Evolutionary conservation across 2,888 invertebrate genomes (phyloP).

Genomic region (Blera fallax): DNA sequence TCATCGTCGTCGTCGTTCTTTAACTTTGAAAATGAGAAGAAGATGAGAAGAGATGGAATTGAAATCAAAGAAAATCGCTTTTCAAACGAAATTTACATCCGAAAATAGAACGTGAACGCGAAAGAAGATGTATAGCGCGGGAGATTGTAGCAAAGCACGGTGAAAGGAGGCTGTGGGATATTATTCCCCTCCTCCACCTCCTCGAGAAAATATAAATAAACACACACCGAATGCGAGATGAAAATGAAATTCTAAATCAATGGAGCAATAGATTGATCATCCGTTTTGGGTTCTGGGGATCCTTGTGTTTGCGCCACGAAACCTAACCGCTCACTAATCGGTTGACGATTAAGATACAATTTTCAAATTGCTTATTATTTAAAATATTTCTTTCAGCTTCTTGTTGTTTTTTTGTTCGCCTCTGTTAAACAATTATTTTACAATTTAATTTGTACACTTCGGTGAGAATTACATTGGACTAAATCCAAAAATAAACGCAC

Average conservation of each 20-base stretch:
- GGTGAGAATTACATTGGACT: slow-evolving; percentile 45
- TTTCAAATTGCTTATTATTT: slow-evolving; percentile 10
- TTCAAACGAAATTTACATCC: slow-evolving; percentile 69
- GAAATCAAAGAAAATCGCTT: slow-evolving; percentile 67
- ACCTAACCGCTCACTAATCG: slow-evolving; percentile 13
- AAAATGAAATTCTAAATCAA: slow-evolving; percentile 63
- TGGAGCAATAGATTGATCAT: slow-evolving; percentile 55
- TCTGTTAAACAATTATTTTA: slow-evolving; percentile 47
- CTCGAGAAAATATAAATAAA: slow-evolving; percentile 62
- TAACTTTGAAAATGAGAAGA: slow-evolving; percentile 49
- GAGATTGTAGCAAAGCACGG: not conserved
- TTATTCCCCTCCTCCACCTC: slow-evolving; percentile 48
- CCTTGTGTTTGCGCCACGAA: not conserved
- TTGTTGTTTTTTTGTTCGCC: slow-evolving; percentile 5
- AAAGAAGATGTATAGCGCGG: slow-evolving; percentile 40
- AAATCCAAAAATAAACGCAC: slow-evolving; percentile 68
- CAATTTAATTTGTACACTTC: slow-evolving; percentile 53
- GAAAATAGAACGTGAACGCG: slow-evolving; percentile 66
- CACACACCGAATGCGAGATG: slow-evolving; percentile 37
- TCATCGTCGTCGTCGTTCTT: slow-evolving; percentile 5
- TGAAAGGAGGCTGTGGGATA: slow-evolving; percentile 16
- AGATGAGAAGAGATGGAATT: slow-evolving; percentile 9
- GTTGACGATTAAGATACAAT: slow-evolving; percentile 21
- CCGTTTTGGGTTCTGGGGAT: not conserved
- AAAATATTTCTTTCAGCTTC: not conserved